These are phyloP conservation scores for Pagrus major DNA, from an alignment of 2,113 vertebrate genomes.

Conservation along the genomic window DNA sequence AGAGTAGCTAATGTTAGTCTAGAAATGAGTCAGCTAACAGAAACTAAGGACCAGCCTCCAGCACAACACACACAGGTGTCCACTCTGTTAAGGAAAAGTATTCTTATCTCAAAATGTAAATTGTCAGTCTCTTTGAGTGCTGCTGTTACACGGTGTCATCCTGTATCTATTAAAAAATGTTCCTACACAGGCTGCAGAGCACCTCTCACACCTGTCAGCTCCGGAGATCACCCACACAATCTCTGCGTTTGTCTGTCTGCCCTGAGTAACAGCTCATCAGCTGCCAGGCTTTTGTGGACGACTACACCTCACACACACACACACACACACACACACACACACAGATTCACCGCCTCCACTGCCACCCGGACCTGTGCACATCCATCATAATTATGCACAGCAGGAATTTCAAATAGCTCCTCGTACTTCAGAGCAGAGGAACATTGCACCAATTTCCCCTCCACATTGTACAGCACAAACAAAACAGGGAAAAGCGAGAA, in stretches of 20 bases:
- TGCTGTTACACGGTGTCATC: slow-evolving; percentile 41
- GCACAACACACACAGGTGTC: no score
- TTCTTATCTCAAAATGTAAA: slow-evolving; percentile 34
- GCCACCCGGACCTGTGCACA: slow-evolving; percentile 71
- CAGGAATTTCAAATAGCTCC: slow-evolving; percentile 74
- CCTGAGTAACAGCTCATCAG: slow-evolving; percentile 73
- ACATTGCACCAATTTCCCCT: slow-evolving; percentile 57
- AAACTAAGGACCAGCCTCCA: no score
- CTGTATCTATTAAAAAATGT: slow-evolving; percentile 46
- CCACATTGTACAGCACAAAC: slow-evolving; percentile 43
- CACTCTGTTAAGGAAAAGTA: slow-evolving; percentile 4
- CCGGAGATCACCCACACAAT: slow-evolving; percentile 72
- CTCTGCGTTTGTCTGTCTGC: slow-evolving; percentile 70
- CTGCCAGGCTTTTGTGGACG: slow-evolving; percentile 50
- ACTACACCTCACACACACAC: slow-evolving; percentile 41
- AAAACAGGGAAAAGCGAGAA: slow-evolving; percentile 49
- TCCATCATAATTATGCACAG: slow-evolving; percentile 80
- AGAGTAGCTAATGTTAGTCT: no score
- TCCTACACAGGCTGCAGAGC: slow-evolving; percentile 48
- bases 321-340: slow-evolving; percentile 11
- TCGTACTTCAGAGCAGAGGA: slow-evolving; percentile 63
- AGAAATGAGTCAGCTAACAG: no score
- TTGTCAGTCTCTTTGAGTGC: slow-evolving; percentile 29
- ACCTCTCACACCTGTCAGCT: slow-evolving; percentile 71
- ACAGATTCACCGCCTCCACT: slow-evolving; percentile 55